Conservation (phyloP, 2,797 vertebrate genomes). For the Anolis apletophallus region DNA sequence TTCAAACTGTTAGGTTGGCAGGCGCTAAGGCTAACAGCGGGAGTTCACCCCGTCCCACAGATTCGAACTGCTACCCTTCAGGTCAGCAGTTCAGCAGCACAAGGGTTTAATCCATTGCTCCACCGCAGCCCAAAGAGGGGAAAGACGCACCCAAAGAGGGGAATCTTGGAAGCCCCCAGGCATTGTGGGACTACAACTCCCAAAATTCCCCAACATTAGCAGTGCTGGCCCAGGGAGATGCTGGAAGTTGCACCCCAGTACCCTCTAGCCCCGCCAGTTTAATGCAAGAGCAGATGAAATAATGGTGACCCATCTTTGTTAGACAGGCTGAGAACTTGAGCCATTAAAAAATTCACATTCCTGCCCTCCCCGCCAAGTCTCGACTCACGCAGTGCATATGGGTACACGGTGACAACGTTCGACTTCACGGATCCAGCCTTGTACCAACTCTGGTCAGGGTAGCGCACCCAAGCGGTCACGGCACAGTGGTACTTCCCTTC, state of each 20-base stretch:
- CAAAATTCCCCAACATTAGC: too few relatives aligned
- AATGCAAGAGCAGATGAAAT: background rate
- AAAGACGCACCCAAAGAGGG: background rate
- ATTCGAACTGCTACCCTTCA: too few relatives aligned
- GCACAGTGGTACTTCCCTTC: conserved; percentile 74
- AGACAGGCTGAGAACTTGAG: background rate
- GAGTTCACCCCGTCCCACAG: too few relatives aligned
- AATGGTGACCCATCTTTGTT: background rate
- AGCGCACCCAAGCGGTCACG: conserved; percentile 83
- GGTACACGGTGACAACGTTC: conserved; percentile 81
- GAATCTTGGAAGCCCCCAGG: background rate
- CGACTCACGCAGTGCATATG: conserved; percentile 84
- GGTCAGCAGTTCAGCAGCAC: too few relatives aligned
- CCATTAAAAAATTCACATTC: rapidly evolving
- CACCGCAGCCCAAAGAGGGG: too few relatives aligned
- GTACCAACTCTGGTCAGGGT: conserved; percentile 87
- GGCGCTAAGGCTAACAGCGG: too few relatives aligned
- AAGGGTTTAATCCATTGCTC: too few relatives aligned
- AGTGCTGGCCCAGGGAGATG: background rate
- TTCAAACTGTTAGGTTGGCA: too few relatives aligned
- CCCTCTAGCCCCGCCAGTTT: background rate
- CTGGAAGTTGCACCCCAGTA: too few relatives aligned
- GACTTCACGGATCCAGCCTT: conserved; percentile 82
- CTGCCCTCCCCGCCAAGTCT: too few relatives aligned
- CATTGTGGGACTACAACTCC: too few relatives aligned